Percentiles rank a stretch among this genome's conserved stretches.
These are phyloP conservation scores for Eupelmus urozonus DNA, from an alignment of 2,888 invertebrate species.

Conservation along the genomic window DNA sequence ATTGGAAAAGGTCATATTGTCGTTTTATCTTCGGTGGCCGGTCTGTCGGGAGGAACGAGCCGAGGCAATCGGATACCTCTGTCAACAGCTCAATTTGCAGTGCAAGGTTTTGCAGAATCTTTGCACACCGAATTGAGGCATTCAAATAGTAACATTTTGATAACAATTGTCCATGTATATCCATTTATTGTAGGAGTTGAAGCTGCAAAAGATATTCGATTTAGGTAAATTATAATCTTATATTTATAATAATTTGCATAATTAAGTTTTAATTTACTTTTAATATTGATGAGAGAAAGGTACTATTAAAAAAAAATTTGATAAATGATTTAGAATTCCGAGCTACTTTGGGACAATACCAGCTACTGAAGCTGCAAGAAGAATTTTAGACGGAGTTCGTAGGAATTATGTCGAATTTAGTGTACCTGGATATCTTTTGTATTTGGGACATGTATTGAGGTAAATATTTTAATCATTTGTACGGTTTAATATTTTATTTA, in stretches of 20 bases:
- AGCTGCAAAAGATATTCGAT: constrained; percentile 79
- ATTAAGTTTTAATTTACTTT: neutral
- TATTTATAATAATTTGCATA: neutral
- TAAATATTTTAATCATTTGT: constrained; percentile 60
- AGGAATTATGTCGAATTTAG: constrained; percentile 82
- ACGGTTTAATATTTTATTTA: constrained; percentile 5
- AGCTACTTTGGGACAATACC: constrained; percentile 83
- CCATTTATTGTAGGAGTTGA: constrained; percentile 81
- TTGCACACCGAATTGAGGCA: constrained; percentile 81
- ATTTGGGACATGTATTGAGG: constrained; percentile 80
- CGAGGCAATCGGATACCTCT: constrained; percentile 79
- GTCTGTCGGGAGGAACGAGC: constrained; percentile 80
- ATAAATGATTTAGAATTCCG: constrained; percentile 79
- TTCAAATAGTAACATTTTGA: constrained; percentile 80
- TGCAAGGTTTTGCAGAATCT: constrained; percentile 83
- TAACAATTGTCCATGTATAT: constrained; percentile 82
- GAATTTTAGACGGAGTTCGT: constrained; percentile 82
- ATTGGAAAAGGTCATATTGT: constrained; percentile 82
- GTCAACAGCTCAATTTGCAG: constrained; percentile 83
- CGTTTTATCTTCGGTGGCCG: constrained; percentile 82
- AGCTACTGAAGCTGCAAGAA: constrained; percentile 80
- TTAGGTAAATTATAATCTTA: constrained; percentile 76
- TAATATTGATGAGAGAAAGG: no score
- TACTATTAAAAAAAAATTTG: constrained; percentile 19
- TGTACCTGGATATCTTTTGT: constrained; percentile 81